Evolutionary conservation across 2,113 vertebrate genomes (phyloP), one percentile per base, ranked within the genome.

Genomic region (Penelope pileata): DNA sequence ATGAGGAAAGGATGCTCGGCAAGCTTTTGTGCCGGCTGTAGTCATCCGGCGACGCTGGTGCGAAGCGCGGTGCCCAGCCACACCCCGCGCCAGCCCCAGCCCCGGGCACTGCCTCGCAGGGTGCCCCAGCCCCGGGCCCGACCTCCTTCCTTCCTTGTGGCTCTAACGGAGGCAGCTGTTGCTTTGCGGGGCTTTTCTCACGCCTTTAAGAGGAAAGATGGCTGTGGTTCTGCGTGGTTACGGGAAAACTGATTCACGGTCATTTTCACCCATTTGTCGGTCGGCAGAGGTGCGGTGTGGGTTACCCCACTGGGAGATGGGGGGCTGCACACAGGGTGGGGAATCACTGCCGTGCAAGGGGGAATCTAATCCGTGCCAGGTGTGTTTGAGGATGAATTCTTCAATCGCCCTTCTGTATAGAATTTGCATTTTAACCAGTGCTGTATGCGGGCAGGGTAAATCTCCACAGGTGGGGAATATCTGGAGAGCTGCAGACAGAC

Each of bases 51-150:
- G 77, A 63, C 42, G 56, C 70, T 58, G 19, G 34, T 23, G 77
- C 38, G 62, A 66, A 45, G 53, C 60, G 80, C 73, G 94, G 72
- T 93, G 66, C 66, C 75, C 79, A 16, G 91, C 96, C 96, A 95
- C 97, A 97, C 51, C 51, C n/a, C n/a, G n/a, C n/a, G n/a, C n/a
- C n/a, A n/a, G n/a, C n/a, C n/a, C n/a, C n/a, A n/a, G n/a, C n/a
- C n/a, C 97, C 97, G 96, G 42, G 42, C 42, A 43, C n/a, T n/a
- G n/a, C n/a, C n/a, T n/a, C n/a, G n/a, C n/a, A n/a, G n/a, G n/a
- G n/a, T n/a, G n/a, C n/a, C n/a, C n/a, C n/a, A 88, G 5, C 27
- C 76, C 66, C 40, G 53, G 3, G 62, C 84, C 83, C 27, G n/a
- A 83, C 68, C 43, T 79, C 63, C 76, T 93, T 19, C 56, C 38